Conservation (phyloP, 92 coral and sea anemone genomes). For the Siderastrea radians region DNA sequence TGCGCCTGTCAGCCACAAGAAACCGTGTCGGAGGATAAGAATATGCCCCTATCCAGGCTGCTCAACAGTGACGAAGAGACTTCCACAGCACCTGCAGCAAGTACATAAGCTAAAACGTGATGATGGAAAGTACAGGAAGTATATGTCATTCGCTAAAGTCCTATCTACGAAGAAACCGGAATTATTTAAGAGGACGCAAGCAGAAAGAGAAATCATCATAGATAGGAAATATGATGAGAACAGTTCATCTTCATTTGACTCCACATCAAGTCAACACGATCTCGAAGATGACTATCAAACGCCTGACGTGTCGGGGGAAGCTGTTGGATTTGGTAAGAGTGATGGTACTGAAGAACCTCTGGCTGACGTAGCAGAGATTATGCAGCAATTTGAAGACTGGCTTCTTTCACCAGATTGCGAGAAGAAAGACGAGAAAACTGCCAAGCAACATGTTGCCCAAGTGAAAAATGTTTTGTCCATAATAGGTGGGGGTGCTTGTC, state of each 20-base stretch:
- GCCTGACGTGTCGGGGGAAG: too few species aligned
- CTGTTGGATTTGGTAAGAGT: neutral
- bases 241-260: neutral
- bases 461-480: constrained; percentile 41
- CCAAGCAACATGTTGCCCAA: constrained; percentile 65
- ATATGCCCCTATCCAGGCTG: constrained; percentile 41
- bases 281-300: constrained; percentile 2
- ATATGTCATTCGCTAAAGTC: constrained; percentile 12
- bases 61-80: constrained; percentile 26
- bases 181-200: neutral
- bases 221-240: neutral
- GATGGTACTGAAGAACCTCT: neutral
- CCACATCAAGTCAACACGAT: neutral
- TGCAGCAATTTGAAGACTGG: constrained; percentile 52
- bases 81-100: constrained; percentile 43
- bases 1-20: neutral
- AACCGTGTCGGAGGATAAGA: constrained; percentile 30
- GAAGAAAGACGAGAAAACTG: constrained; percentile 70
- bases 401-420: constrained; percentile 76
- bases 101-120: constrained; percentile 18
- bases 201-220: neutral
- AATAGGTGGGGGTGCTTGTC: constrained; percentile 22
- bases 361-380: neutral
- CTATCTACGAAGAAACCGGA: neutral
- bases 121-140: constrained; percentile 28